These are phyloP conservation scores for Oryzias curvinotus DNA, from an alignment of 2,113 vertebrate species.

Conservation along the genomic window DNA sequence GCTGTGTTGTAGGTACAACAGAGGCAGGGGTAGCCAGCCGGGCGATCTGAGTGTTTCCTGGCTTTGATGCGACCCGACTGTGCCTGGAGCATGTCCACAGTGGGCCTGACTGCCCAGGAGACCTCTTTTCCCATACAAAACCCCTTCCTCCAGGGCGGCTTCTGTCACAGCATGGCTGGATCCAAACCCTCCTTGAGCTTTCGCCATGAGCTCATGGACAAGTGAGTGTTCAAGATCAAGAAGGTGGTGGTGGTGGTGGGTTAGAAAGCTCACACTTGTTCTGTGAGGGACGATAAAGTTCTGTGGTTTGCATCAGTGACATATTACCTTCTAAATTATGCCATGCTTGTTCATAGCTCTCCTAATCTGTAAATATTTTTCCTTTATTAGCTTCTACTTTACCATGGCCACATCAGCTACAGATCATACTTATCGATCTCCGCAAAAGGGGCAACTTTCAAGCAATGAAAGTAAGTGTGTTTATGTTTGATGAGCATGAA, in stretches of 20 bases:
- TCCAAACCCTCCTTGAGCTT: constrained; percentile 84
- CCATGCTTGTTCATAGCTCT: constrained; percentile 1
- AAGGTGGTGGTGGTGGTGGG: too few species aligned
- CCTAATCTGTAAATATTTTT: neutral
- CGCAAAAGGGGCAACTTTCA: constrained; percentile 56
- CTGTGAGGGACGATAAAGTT: constrained; percentile 13
- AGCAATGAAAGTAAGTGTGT: constrained; percentile 71
- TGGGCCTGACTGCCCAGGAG: constrained; percentile 91
- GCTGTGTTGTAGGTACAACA: constrained; percentile 64
- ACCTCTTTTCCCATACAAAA: constrained; percentile 85
- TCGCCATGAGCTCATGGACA: constrained; percentile 75
- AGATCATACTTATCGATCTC: constrained; percentile 76
- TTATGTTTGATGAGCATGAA: too few species aligned
- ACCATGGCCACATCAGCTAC: constrained; percentile 78
- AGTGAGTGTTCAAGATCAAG: constrained; percentile 78
- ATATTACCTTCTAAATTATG: neutral
- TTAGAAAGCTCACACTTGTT: neutral
- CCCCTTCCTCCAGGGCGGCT: constrained; percentile 81
- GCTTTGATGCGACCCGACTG: constrained; percentile 80
- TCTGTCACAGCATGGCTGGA: constrained; percentile 84
- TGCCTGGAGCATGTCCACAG: constrained; percentile 88
- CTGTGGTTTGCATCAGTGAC: constrained; percentile 2
- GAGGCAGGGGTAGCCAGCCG: constrained; percentile 61
- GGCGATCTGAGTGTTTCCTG: constrained; percentile 73
- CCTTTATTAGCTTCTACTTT: constrained; percentile 82